These are phyloP conservation scores for Sarcophaga caerulescens DNA, from an alignment of 2,888 invertebrate genomes.

Conservation along the genomic window DNA sequence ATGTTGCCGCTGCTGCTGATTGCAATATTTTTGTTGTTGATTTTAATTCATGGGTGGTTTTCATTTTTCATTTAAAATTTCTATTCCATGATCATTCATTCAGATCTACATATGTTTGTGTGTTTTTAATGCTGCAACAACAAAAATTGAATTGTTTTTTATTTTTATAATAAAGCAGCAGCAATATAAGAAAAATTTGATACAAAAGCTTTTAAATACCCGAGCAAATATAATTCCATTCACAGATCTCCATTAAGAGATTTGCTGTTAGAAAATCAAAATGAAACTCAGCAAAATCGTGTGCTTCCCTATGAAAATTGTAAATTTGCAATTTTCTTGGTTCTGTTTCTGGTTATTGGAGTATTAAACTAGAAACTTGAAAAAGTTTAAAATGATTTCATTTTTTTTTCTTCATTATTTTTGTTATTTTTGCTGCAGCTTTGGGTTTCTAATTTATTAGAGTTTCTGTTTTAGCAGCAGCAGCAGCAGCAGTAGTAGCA, in stretches of 20 bases:
- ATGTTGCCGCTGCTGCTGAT: background rate
- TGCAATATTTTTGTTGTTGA: conserved; percentile 5
- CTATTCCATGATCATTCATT: conserved; percentile 2
- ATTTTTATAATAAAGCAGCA: background rate
- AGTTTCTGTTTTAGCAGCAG: background rate
- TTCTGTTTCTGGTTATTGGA: too few relatives aligned
- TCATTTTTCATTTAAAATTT: background rate
- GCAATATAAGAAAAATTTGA: conserved; percentile 21
- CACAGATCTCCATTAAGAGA: background rate
- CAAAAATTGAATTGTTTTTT: background rate
- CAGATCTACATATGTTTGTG: conserved; percentile 15
- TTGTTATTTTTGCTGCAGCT: background rate
- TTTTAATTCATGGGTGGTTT: conserved; percentile 62
- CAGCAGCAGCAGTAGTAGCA: conserved; percentile 11
- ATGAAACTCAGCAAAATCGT: background rate
- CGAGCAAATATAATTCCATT: conserved; percentile 2
- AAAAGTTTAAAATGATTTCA: background rate
- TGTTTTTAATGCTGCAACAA: conserved; percentile 4
- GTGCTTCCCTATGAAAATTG: conserved; percentile 3
- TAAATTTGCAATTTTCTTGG: background rate
- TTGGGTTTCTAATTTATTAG: conserved; percentile 43
- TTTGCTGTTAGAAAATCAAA: background rate
- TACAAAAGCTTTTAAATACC: background rate
- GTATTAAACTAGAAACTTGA: background rate
- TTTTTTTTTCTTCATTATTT: background rate